Percentiles rank a stretch among this genome's conserved stretches.
These are phyloP conservation scores for Tetramorium alpestre DNA, from an alignment of 1,140 invertebrate genomes.

Conservation along the genomic window DNA sequence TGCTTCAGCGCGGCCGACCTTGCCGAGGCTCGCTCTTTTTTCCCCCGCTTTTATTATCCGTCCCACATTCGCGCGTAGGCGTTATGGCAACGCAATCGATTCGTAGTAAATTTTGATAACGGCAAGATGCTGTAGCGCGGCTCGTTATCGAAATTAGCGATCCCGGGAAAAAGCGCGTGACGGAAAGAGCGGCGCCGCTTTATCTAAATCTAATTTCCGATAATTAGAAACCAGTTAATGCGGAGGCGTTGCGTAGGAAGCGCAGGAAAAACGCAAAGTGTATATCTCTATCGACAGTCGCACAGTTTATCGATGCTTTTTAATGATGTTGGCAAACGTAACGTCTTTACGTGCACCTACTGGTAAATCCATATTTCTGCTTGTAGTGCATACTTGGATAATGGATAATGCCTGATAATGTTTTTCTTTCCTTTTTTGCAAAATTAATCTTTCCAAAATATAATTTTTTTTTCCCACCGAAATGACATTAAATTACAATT, in stretches of 20 bases:
- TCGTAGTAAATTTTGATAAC: conserved; percentile 50
- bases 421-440: background rate
- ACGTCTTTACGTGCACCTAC: background rate
- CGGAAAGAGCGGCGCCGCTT: background rate
- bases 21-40: conserved; percentile 43
- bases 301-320: conserved; percentile 12
- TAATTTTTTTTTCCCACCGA: background rate
- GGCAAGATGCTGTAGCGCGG: background rate
- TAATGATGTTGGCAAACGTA: background rate
- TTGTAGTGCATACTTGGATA: background rate
- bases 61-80: conserved; percentile 27
- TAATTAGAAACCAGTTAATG: conserved; percentile 17
- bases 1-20: conserved; percentile 58
- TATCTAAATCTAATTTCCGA: conserved; percentile 5
- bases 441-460: background rate
- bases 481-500: background rate
- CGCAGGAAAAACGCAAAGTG: background rate
- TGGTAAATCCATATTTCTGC: background rate
- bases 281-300: background rate
- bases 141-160: conserved; percentile 30
- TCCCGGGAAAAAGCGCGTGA: background rate
- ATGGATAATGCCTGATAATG: background rate
- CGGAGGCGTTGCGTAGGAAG: background rate
- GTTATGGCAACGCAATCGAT: conserved; percentile 49
- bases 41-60: conserved; percentile 43